A percentile compares a stretch with the other conserved stretches of the same genome.
Evolutionary conservation across 2,888 invertebrate genomes (phyloP).

Genomic region (Eupeodes latifasciatus): DNA sequence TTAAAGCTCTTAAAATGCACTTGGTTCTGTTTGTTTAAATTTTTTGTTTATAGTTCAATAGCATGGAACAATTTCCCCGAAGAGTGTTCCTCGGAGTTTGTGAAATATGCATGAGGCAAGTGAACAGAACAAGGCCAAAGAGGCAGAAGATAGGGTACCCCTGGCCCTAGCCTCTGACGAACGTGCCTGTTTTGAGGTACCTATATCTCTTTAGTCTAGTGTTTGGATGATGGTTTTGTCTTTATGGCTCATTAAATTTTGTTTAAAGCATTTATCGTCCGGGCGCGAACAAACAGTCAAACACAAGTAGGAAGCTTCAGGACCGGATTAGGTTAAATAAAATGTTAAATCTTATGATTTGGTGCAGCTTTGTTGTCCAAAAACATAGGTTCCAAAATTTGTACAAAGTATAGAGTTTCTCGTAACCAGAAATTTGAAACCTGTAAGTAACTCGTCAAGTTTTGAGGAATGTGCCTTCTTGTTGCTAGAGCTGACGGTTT

Average conservation of each 20-base stretch:
- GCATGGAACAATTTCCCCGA: constrained; percentile 42
- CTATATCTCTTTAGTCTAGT: background rate
- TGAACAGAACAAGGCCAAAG: constrained; percentile 9
- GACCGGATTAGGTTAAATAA: background rate
- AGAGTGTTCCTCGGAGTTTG: constrained; percentile 17
- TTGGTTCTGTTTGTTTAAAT: constrained; percentile 21
- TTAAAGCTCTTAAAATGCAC: constrained; percentile 30
- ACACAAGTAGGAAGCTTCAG: constrained; percentile 25
- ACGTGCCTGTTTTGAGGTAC: too few relatives aligned
- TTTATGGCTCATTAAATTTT: constrained; percentile 75
- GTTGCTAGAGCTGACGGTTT: too few relatives aligned
- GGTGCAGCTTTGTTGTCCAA: too few relatives aligned
- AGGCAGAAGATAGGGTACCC: too few relatives aligned
- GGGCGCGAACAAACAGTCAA: constrained; percentile 42
- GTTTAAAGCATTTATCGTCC: constrained; percentile 68
- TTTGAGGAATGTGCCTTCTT: too few relatives aligned
- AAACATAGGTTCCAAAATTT: too few relatives aligned
- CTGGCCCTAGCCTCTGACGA: too few relatives aligned
- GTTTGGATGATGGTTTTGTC: constrained; percentile 67
- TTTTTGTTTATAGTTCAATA: constrained; percentile 22
- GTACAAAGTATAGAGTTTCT: too few relatives aligned
- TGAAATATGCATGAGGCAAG: background rate
- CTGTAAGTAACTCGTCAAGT: too few relatives aligned
- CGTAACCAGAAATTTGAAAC: too few relatives aligned
- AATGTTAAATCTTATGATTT: background rate